Evolutionary conservation across 2,797 vertebrate species (phyloP).

Genomic region (Diplodus sargus): DNA sequence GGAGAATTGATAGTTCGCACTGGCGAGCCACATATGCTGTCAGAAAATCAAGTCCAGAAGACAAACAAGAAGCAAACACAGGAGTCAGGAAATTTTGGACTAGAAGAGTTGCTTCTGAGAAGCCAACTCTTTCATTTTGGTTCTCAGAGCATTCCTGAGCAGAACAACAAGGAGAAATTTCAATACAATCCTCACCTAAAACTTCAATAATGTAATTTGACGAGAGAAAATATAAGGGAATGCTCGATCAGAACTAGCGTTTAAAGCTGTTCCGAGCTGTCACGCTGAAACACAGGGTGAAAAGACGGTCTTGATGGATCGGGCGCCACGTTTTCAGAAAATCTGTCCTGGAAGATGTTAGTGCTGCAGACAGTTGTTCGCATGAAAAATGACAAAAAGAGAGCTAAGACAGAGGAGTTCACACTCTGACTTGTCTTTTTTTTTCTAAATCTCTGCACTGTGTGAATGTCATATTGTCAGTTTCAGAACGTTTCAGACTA

Average conservation of each 20-base stretch:
- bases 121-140: slow-evolving; percentile 19
- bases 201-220: slow-evolving; percentile 10
- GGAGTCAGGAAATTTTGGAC: neutral
- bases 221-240: neutral
- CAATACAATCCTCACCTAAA: neutral
- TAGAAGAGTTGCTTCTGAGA: neutral
- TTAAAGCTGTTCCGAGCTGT: neutral
- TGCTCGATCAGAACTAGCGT: neutral
- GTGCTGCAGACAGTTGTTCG: neutral
- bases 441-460: too few species aligned
- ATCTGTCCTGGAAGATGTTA: neutral
- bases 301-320: neutral
- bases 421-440: neutral
- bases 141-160: slow-evolving; percentile 6
- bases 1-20: neutral
- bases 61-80: slow-evolving; percentile 10
- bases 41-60: slow-evolving; percentile 26
- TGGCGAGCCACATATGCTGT: neutral
- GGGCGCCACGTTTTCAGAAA: neutral
- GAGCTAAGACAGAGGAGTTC: neutral
- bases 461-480: too few species aligned
- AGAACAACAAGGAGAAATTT: slow-evolving; percentile 3
- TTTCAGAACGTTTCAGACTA: neutral
- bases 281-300: neutral
- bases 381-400: neutral